Evolutionary conservation across 2,113 vertebrate genomes (phyloP), one percentile per base, ranked within the genome.

Genomic region (Panurus biarmicus): DNA sequence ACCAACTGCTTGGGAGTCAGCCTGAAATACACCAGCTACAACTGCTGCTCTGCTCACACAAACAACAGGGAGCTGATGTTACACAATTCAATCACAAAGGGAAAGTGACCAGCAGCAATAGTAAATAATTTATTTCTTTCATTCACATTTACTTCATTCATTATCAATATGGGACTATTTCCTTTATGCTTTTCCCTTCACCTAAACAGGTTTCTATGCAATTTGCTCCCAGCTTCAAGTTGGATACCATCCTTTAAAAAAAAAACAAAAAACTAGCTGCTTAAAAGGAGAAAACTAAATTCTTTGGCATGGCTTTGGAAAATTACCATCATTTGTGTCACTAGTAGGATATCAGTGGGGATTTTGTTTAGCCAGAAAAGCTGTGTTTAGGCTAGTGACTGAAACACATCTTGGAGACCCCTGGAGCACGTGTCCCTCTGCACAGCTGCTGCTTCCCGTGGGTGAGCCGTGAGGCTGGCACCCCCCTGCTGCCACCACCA

Each of bases 341-440:
- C 1, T 0, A 69, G 53, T 8, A 67, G 45, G 47, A 28, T 53
- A 47, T 19, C 17, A 18, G 18, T 36, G n/a, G 42, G 31, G 57
- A 73, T 47, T 92, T 31, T 31, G 5, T 44, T 85, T 40, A 53
- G 67, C 28, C 42, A 80, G 58, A 76, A 76, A 69, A 44, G 35
- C 2, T 62, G 42, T 3, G 9, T 40, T 76, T 78, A 74, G 51
- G 62, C 8, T 53, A 56, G 40, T 5, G 4, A 88, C 40, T 16
- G 28, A 88, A 85, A 80, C 10, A 73, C 25, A 29, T 20, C 71
- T 56, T 64, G 0, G 11, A 38, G 53, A 31, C 2, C 12, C 10
- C 6, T 3, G 1, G 15, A 38, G 28, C 0, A 0, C 0, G 0
- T 18, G 35, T 48, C 29, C 47, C 50, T 29, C 61, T 11, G 14